A percentile compares a stretch with the other conserved stretches of the same genome.
These are phyloP conservation scores for Oncorhynchus gorbuscha DNA, from an alignment of 2,113 vertebrate genomes.

Conservation along the genomic window DNA sequence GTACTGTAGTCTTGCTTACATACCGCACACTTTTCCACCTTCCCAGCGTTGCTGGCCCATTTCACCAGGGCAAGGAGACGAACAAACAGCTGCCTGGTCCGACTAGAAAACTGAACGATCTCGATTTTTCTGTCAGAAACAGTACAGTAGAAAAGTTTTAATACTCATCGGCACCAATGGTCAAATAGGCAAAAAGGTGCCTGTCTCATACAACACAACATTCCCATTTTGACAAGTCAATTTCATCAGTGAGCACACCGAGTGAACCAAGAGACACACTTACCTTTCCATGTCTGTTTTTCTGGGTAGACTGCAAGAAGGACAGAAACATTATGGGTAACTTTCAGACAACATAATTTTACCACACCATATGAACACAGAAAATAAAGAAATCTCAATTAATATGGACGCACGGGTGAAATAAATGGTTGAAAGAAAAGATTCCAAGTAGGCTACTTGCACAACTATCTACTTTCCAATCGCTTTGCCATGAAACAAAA, in stretches of 20 bases:
- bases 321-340: not conserved
- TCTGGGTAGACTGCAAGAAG: constrained; percentile 83
- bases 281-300: constrained; percentile 99
- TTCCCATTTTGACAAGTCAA: not conserved
- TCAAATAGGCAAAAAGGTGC: too few species aligned
- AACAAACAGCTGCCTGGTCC: constrained; percentile 97
- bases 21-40: constrained; percentile 98
- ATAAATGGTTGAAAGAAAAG: not conserved
- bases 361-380: not conserved
- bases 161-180: too few species aligned
- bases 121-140: constrained; percentile 90
- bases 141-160: not conserved
- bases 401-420: too few species aligned
- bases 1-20: constrained; percentile 54
- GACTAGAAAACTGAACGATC: constrained; percentile 98
- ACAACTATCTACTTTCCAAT: too few species aligned
- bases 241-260: not conserved
- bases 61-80: constrained; percentile 93
- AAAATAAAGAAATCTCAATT: not conserved
- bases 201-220: not conserved
- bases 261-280: constrained; percentile 2
- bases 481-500: too few species aligned
- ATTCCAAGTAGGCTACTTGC: too few species aligned
- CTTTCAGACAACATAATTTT: not conserved
- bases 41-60: constrained; percentile 98